Evolutionary conservation across 2,797 vertebrate genomes (phyloP).

Genomic region (Manis pentadactyla): DNA sequence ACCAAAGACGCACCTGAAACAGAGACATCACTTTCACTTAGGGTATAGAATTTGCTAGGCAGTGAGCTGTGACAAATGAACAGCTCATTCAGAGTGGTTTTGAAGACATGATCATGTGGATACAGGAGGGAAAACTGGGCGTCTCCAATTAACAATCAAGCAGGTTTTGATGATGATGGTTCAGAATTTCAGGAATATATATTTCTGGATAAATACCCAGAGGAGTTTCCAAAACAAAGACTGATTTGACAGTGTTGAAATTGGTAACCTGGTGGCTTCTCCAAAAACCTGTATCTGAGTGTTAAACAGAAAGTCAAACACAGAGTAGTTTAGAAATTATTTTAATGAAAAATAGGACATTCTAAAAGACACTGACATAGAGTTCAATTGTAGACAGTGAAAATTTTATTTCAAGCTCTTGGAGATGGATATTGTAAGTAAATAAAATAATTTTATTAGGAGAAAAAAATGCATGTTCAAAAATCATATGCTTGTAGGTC

Average conservation of each 20-base stretch:
- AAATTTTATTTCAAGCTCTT: neutral
- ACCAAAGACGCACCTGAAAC: conserved; percentile 76
- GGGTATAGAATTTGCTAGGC: conserved; percentile 91
- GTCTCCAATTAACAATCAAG: conserved; percentile 93
- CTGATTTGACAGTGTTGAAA: conserved; percentile 94
- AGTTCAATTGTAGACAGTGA: conserved; percentile 79
- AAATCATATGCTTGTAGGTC: neutral
- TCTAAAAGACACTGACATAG: conserved; percentile 88
- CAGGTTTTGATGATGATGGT: conserved; percentile 91
- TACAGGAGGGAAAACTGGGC: conserved; percentile 93
- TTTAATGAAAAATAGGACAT: conserved; percentile 91
- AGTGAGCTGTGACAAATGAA: conserved; percentile 84
- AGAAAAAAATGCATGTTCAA: neutral
- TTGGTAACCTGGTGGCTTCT: conserved; percentile 91
- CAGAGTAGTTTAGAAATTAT: conserved; percentile 93
- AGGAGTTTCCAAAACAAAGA: conserved; percentile 90
- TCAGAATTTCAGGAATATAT: conserved; percentile 94
- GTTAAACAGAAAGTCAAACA: conserved; percentile 93
- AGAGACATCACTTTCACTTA: conserved; percentile 90
- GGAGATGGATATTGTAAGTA: neutral
- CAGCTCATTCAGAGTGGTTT: conserved; percentile 90
- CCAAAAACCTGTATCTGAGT: conserved; percentile 90
- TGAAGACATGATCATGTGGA: conserved; percentile 96
- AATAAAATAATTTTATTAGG: conserved; percentile 51
- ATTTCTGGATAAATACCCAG: conserved; percentile 92